Percentiles rank a stretch among this genome's conserved stretches.
These are phyloP conservation scores for Aurelia aurita DNA, from an alignment of 30 jellyfish, hydroid and myxozoan genomes.

Conservation along the genomic window DNA sequence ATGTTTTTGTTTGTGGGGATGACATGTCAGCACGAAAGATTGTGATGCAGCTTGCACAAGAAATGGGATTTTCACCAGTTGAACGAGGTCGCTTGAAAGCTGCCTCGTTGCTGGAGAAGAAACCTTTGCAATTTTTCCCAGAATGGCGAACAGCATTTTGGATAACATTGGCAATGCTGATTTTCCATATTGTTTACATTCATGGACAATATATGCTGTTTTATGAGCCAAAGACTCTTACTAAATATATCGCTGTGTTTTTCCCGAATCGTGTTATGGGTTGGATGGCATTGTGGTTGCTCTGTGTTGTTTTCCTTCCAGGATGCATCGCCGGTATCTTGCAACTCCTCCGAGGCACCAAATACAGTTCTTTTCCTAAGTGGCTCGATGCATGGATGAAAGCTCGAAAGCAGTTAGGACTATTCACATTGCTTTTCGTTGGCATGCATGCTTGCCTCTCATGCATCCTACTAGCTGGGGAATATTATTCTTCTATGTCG, in stretches of 20 bases:
- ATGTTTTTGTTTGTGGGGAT: slow-evolving; percentile 68
- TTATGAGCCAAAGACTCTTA: slow-evolving; percentile 12
- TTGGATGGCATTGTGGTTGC: slow-evolving; percentile 75
- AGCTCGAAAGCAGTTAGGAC: slow-evolving; percentile 87
- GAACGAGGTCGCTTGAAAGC: slow-evolving; percentile 79
- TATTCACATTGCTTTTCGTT: slow-evolving; percentile 62
- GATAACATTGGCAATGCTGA: slow-evolving; percentile 50
- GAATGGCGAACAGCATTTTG: slow-evolving; percentile 76
- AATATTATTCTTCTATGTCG: slow-evolving; percentile 45
- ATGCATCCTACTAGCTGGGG: slow-evolving; percentile 75
- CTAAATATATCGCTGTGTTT: background rate
- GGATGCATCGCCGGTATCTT: slow-evolving; percentile 80
- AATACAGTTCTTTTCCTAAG: slow-evolving; percentile 73
- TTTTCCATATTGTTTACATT: slow-evolving; percentile 21
- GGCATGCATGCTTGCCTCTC: slow-evolving; percentile 76
- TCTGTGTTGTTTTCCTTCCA: slow-evolving; percentile 69
- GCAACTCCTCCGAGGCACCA: slow-evolving; percentile 84
- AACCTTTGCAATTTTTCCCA: slow-evolving; percentile 66
- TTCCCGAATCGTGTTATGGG: slow-evolving; percentile 43
- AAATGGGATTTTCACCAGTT: slow-evolving; percentile 81
- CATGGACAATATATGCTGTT: slow-evolving; percentile 32
- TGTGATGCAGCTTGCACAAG: slow-evolving; percentile 69
- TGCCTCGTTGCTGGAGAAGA: slow-evolving; percentile 69
- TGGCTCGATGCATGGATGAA: slow-evolving; percentile 90
- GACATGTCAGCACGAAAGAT: slow-evolving; percentile 16